A percentile compares a stretch with the other conserved stretches of the same genome.
Conservation (phyloP, 1,140 invertebrate species). For the Ephestia elutella region DNA sequence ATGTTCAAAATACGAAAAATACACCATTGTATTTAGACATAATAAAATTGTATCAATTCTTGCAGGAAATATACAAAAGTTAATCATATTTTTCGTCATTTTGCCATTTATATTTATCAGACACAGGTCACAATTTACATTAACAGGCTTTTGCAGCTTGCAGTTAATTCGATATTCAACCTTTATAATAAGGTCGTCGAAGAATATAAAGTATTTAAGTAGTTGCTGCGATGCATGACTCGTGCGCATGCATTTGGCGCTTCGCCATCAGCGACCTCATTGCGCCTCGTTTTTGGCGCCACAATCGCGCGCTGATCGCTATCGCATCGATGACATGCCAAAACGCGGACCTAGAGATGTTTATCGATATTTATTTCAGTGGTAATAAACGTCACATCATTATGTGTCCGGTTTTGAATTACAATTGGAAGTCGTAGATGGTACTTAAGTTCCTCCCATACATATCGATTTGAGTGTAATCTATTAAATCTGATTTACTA, state of each 20-base stretch:
- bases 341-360: constrained; percentile 32
- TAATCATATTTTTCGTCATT: too few relatives aligned
- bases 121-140: too few relatives aligned
- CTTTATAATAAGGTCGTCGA: not conserved
- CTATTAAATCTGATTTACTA: too few relatives aligned
- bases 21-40: too few relatives aligned
- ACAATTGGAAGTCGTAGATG: not conserved
- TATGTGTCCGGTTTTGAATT: not conserved
- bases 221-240: constrained; percentile 17
- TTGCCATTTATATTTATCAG: too few relatives aligned
- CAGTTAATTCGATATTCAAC: not conserved
- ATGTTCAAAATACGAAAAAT: too few relatives aligned
- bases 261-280: constrained; percentile 53
- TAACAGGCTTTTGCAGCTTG: too few relatives aligned
- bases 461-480: too few relatives aligned
- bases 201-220: not conserved
- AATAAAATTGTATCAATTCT: too few relatives aligned
- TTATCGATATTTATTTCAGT: constrained; percentile 36
- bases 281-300: constrained; percentile 57
- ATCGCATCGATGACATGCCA: constrained; percentile 52
- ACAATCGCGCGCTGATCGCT: constrained; percentile 40
- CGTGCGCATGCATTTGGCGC: constrained; percentile 49
- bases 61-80: too few relatives aligned
- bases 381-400: constrained; percentile 11
- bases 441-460: too few relatives aligned